Evolutionary conservation across 2,888 invertebrate genomes (phyloP), one percentile per base, ranked within the genome.

Genomic region (Heliconius ethilla): DNA sequence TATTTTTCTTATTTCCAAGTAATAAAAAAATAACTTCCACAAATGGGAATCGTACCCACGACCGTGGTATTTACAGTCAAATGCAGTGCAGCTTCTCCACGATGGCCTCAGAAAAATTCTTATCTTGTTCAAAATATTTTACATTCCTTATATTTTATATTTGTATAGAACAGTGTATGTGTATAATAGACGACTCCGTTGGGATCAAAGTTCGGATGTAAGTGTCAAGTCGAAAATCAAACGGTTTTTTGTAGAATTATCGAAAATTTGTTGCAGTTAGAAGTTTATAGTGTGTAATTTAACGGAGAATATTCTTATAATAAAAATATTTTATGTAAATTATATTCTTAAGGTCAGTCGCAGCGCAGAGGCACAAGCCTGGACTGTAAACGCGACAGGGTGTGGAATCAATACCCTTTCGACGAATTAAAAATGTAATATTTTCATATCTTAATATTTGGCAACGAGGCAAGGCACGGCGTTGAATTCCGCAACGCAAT

Each of bases 191-290:
- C 59, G 72, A 37, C 59, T 72, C 72, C 59, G 11, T 15, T n/a
- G 72, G 72, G 72, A 72, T 33, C 18, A 72, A 72, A 72, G 72
- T 72, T 72, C n/a, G 18, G 51, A 51, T 33, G 33, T 59, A 59
- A 59, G n/a, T 37, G 59, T 25, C 33, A n/a, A 59, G 59, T 72
- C 59, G 59, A 59, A 72, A 59, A 25, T 72, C 55, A 72, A 59
- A 72, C 37, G 59, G 33, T 72, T 72, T 69, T 72, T 51, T 37
- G 25, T 72, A 37, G 59, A 72, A 59, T 59, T 72, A 72, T 72
- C 37, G 33, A 33, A 37, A n/a, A 72, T 72, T 72, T 72, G 55
- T 59, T 72, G 59, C n/a, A 72, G n/a, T 59, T 25, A 72, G 1
- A 72, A 72, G 29, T 59, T 33, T n/a, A 59, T 11, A 72, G 15